Percentiles rank a stretch among this genome's conserved stretches.
Conservation (phyloP, 2,113 vertebrate species). For the Ornithorhynchus anatinus region DNA sequence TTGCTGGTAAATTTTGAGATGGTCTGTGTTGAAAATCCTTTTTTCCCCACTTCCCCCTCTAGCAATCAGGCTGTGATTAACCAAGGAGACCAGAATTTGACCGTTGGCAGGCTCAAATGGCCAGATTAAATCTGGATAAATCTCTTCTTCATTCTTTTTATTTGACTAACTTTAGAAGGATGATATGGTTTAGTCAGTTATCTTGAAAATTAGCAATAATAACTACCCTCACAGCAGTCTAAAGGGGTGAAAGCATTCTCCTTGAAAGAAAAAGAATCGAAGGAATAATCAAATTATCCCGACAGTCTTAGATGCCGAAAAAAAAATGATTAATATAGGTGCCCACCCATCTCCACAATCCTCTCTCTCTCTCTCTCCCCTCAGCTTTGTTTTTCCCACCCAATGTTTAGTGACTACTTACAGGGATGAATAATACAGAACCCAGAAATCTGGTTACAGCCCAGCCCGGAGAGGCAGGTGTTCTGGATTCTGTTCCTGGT, state of each 20-base stretch:
- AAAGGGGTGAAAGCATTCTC: constrained; percentile 46
- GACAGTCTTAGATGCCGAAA: constrained; percentile 36
- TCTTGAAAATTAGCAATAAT: constrained; percentile 58
- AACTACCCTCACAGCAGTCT: constrained; percentile 50
- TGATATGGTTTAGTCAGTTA: constrained; percentile 40
- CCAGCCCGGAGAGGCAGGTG: background rate
- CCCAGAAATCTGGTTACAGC: too few species aligned
- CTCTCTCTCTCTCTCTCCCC: constrained; percentile 1
- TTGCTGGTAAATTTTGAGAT: background rate
- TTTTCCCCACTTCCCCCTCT: background rate
- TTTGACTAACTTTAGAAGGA: constrained; percentile 42
- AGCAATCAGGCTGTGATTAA: too few species aligned
- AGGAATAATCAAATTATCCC: constrained; percentile 42
- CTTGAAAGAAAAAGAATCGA: constrained; percentile 53
- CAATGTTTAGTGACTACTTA: constrained; percentile 5
- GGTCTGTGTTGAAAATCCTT: background rate
- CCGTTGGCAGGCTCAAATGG: background rate
- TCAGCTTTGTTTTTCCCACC: background rate
- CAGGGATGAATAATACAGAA: background rate
- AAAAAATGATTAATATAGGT: constrained; percentile 20
- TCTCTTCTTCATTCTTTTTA: background rate
- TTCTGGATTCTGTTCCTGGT: background rate
- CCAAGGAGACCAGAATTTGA: background rate
- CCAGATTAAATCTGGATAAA: background rate
- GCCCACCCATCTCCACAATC: background rate